These are phyloP conservation scores for Trichechus manatus DNA, from an alignment of 2,113 vertebrate species.

Conservation along the genomic window DNA sequence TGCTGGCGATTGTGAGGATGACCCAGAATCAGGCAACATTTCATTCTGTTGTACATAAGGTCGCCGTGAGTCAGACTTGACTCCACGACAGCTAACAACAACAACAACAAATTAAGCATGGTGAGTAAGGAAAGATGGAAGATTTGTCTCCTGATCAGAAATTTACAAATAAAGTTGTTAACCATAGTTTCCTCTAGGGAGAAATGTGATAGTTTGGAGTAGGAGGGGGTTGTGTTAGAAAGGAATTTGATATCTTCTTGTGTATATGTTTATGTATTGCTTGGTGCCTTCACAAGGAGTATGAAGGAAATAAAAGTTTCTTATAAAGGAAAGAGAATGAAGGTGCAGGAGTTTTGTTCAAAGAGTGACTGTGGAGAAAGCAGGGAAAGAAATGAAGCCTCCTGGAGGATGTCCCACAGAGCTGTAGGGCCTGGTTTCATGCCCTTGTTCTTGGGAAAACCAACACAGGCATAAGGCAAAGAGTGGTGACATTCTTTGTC, in stretches of 20 bases:
- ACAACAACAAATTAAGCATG: not conserved
- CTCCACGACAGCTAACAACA: not conserved
- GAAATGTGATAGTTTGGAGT: not conserved
- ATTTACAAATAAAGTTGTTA: constrained; percentile 12
- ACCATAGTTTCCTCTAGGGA: not conserved
- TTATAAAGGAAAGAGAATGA: constrained; percentile 25
- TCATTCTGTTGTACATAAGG: not conserved
- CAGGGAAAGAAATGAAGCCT: constrained; percentile 15
- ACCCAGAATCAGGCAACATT: not conserved
- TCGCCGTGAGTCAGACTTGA: not conserved
- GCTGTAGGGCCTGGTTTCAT: not conserved
- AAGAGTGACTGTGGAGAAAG: not conserved
- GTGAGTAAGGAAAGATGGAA: not conserved
- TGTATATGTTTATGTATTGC: not conserved
- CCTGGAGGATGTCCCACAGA: not conserved
- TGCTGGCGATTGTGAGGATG: not conserved
- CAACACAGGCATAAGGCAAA: constrained; percentile 25
- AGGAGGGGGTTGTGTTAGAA: not conserved
- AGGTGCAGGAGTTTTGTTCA: not conserved
- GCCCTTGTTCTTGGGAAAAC: not conserved
- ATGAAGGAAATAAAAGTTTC: not conserved
- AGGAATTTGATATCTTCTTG: not conserved
- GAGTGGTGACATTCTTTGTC: not conserved
- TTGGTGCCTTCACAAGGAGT: not conserved
- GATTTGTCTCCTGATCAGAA: not conserved